A percentile compares a stretch with the other conserved stretches of the same genome.
Conservation (phyloP, 2,888 invertebrate genomes). For the Lepidonotus clava region DNA sequence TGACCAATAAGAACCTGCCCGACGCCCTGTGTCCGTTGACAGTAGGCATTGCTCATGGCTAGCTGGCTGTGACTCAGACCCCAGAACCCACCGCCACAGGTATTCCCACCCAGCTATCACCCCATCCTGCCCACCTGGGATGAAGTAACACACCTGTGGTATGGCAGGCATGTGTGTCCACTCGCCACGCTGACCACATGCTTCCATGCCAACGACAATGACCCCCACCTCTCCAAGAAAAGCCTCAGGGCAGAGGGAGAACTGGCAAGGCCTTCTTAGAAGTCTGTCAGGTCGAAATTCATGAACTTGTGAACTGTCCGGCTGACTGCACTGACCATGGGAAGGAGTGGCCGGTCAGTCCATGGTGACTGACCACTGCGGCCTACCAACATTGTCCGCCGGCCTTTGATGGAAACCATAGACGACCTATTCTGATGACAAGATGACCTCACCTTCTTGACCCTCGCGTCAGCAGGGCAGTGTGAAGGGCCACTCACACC, state of each 20-base stretch:
- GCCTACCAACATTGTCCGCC: background rate
- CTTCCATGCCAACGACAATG: constrained; percentile 31
- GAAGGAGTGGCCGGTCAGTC: constrained; percentile 4
- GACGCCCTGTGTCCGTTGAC: background rate
- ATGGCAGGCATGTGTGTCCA: constrained; percentile 33
- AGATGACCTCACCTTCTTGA: constrained; percentile 26
- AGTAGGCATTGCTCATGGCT: background rate
- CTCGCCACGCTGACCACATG: constrained; percentile 49
- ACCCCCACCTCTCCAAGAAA: background rate
- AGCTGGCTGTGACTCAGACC: constrained; percentile 11
- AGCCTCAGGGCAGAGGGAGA: background rate
- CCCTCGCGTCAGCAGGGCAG: background rate
- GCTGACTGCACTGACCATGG: constrained; percentile 28
- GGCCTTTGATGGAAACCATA: background rate
- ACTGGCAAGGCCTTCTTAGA: background rate
- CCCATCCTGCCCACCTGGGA: constrained; percentile 43
- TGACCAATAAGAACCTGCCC: background rate
- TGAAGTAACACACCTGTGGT: constrained; percentile 18
- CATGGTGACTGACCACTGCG: background rate
- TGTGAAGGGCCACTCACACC: background rate
- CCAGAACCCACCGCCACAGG: constrained; percentile 8
- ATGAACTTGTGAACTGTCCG: constrained; percentile 48
- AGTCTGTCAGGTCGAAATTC: background rate
- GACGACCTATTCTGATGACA: background rate
- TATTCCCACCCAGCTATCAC: constrained; percentile 33